phyloP scores from a whole-genome alignment of 92 coral and sea anemone species.

The Phenganax marumi region DNA sequence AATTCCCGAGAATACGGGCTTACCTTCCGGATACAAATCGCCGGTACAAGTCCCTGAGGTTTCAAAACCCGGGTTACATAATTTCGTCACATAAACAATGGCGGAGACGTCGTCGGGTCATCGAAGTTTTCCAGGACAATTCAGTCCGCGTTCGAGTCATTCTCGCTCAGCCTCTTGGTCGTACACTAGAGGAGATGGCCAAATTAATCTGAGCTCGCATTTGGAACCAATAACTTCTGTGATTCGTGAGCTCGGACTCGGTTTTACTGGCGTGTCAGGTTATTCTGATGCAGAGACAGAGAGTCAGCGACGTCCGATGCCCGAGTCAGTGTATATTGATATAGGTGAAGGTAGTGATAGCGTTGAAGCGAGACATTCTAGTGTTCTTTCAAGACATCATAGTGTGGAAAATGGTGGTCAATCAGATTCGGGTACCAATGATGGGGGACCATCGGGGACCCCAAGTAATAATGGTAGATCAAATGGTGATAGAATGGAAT shows the following conservation, averaged over 20 bases:
- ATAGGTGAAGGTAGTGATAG: slow-evolving; percentile 65
- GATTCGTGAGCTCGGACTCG: slow-evolving; percentile 94
- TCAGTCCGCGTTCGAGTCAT: slow-evolving; percentile 86
- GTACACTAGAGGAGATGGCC: slow-evolving; percentile 91
- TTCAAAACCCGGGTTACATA: background rate
- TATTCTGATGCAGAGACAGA: slow-evolving; percentile 56
- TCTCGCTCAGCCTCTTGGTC: slow-evolving; percentile 97
- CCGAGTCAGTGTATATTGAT: slow-evolving; percentile 85
- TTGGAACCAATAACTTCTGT: slow-evolving; percentile 90
- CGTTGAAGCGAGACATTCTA: slow-evolving; percentile 44
- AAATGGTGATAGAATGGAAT: slow-evolving; percentile 84
- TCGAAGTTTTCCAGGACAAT: slow-evolving; percentile 33
- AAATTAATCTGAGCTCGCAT: slow-evolving; percentile 71
- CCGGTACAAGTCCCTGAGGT: background rate
- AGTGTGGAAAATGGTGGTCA: slow-evolving; percentile 26
- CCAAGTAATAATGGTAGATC: slow-evolving; percentile 62
- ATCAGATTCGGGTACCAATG: slow-evolving; percentile 77
- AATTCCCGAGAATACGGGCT: too few species aligned
- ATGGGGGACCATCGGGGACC: slow-evolving; percentile 40
- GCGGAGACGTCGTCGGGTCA: slow-evolving; percentile 11
- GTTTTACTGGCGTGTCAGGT: slow-evolving; percentile 65
- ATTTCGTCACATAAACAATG: background rate
- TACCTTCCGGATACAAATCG: background rate
- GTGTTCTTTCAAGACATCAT: slow-evolving; percentile 32
- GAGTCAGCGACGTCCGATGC: slow-evolving; percentile 64